These are phyloP conservation scores for Temnothorax curvispinosus DNA, from an alignment of 1,140 invertebrate species.

Conservation along the genomic window DNA sequence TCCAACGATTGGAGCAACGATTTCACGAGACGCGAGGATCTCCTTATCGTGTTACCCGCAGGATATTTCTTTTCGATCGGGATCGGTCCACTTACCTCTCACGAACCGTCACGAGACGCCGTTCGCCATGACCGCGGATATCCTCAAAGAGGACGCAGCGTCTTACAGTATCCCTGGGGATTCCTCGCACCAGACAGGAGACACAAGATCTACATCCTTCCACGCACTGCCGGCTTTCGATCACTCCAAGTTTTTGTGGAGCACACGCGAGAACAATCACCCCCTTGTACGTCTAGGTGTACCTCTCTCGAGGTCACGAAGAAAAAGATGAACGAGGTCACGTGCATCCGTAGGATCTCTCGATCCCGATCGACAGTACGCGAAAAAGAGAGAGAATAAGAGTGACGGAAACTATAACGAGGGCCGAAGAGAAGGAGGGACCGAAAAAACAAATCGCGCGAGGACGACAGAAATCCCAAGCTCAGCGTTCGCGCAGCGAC, in stretches of 20 bases:
- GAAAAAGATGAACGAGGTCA: constrained; percentile 3
- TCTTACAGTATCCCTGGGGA: constrained; percentile 49
- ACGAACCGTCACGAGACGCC: constrained; percentile 35
- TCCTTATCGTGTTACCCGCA: neutral
- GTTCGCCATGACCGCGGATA: constrained; percentile 36
- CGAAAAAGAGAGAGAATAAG: neutral
- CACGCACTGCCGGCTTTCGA: constrained; percentile 38
- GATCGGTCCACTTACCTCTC: constrained; percentile 11
- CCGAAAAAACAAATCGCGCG: constrained; percentile 36
- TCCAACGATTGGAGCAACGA: neutral
- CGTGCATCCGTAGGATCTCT: neutral
- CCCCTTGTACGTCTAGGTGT: neutral
- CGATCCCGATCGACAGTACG: neutral
- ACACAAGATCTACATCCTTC: constrained; percentile 56
- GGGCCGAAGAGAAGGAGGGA: neutral
- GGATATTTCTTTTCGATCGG: neutral
- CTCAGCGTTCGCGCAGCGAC: constrained; percentile 76
- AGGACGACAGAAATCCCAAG: constrained; percentile 62
- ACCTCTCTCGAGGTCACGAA: neutral
- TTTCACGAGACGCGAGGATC: neutral
- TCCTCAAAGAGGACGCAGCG: neutral
- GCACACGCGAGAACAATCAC: constrained; percentile 53
- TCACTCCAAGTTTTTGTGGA: constrained; percentile 33
- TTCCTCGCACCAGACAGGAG: constrained; percentile 35
- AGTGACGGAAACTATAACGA: neutral